Base-by-base conservation (phyloP, 2,797 vertebrate genomes). In the Ptychobarbus kaznakovi region DNA sequence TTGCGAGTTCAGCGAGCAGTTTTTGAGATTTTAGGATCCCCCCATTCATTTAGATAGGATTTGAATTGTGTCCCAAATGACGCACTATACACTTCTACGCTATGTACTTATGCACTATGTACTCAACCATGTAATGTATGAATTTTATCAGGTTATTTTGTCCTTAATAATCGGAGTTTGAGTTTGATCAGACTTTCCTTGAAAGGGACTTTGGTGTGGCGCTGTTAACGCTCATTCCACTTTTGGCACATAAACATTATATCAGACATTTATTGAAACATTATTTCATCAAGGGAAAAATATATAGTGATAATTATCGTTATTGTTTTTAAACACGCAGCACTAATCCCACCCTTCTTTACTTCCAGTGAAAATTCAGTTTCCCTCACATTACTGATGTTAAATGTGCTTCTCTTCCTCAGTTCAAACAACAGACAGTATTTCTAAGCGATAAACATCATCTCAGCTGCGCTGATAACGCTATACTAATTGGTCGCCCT, bases 401-500 rank as follows among this genome's bases (percentile, higher is more conserved):
- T 38, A 44, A 15, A 44, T 15, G 13, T 72, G 69, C 42, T 44
- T 6, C n/a, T 72, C 42, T 46, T 35, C 32, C 15, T 32, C 25
- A 15, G 5, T 65, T 32, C 11, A 65, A 65, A 15, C 61, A 65
- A 65, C 25, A 63, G 61, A 28, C 25, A 28, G 5, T 28, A 49
- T 28, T 40, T 38, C 56, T 28, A 13, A 4, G 28, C 25, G 42
- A 63, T 32, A 25, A 20, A 38, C 28, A 35, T 51, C 10, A 28
- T 51, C 68, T 35, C 69, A 56, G 32, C 44, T 61, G 40, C 15
- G 46, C 38, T 61, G 73, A 66, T 78, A 82, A 82, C 40, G 42
- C 69, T 65, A 78, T 79, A 66, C n/a, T 82, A 86, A 77, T 82
- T 77, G 66, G 85, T 58, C 28, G 38, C 65, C 35, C 51, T 51